A percentile compares a stretch with the other conserved stretches of the same genome.
Conservation (phyloP, 2,113 vertebrate genomes). For the Cavia aperea region DNA sequence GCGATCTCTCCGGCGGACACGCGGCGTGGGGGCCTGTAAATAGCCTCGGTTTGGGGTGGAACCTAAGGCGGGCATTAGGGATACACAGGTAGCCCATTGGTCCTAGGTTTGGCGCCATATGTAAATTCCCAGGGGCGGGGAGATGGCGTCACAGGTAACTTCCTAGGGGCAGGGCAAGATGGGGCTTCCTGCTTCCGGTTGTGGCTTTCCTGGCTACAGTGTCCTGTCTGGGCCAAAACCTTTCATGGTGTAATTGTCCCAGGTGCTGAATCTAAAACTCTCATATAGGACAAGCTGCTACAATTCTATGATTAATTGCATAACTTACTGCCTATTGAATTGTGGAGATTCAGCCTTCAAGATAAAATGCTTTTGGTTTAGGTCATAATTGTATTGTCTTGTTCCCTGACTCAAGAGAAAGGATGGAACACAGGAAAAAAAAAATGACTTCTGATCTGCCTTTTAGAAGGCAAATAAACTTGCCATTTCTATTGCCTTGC, state of each 20-base stretch:
- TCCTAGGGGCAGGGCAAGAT: too few relatives aligned
- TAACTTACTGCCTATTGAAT: background rate
- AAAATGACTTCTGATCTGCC: background rate
- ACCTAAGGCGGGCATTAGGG: too few relatives aligned
- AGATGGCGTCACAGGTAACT: too few relatives aligned
- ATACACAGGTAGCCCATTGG: too few relatives aligned
- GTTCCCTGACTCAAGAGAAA: background rate
- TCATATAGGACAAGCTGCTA: background rate
- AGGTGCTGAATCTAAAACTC: accelerated
- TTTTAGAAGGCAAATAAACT: background rate
- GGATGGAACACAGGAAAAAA: background rate
- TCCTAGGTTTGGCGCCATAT: too few relatives aligned
- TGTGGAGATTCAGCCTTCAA: background rate
- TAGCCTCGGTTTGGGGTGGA: too few relatives aligned
- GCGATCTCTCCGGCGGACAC: too few relatives aligned
- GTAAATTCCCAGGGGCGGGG: too few relatives aligned
- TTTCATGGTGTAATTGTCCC: background rate
- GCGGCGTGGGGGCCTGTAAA: too few relatives aligned
- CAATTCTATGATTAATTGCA: background rate
- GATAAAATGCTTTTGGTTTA: background rate
- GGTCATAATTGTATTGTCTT: background rate
- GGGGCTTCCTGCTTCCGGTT: too few relatives aligned
- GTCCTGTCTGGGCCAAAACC: too few relatives aligned
- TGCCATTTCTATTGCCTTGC: background rate
- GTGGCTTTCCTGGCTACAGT: too few relatives aligned